Conservation (phyloP, 2,113 vertebrate genomes). For the Hippocampus guttulatus region DNA sequence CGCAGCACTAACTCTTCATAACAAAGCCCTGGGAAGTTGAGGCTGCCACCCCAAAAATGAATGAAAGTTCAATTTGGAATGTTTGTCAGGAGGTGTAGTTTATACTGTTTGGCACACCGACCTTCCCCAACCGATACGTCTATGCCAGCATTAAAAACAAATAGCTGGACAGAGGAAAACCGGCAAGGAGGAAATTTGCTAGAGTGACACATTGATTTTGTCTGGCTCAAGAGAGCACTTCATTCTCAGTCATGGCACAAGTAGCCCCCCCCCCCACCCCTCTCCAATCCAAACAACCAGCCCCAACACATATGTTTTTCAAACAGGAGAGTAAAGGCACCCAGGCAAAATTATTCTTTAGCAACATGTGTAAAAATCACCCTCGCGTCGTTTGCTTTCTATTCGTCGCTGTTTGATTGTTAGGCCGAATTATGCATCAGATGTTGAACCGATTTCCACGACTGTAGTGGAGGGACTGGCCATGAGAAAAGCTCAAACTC, state of each 20-base stretch:
- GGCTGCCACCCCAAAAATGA: slow-evolving; percentile 60
- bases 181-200: slow-evolving; percentile 65
- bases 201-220: slow-evolving; percentile 74
- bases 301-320: slow-evolving; percentile 56
- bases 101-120: slow-evolving; percentile 58
- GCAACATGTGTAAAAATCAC: slow-evolving; percentile 60
- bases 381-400: slow-evolving; percentile 45
- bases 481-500: not conserved
- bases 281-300: too few relatives aligned
- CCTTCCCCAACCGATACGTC: slow-evolving; percentile 58
- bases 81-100: slow-evolving; percentile 66
- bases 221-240: slow-evolving; percentile 71
- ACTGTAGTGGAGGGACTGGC: not conserved
- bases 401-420: slow-evolving; percentile 15
- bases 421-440: not conserved
- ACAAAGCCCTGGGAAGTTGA: slow-evolving; percentile 64
- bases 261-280: slow-evolving; percentile 34
- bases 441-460: not conserved
- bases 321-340: slow-evolving; percentile 64
- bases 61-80: slow-evolving; percentile 67
- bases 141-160: slow-evolving; percentile 70
- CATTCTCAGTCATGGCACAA: slow-evolving; percentile 64
- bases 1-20: slow-evolving; percentile 52
- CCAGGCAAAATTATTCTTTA: slow-evolving; percentile 68
- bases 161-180: slow-evolving; percentile 54